These are phyloP conservation scores for Prionace glauca DNA, from an alignment of 2,797 vertebrate species.

Conservation along the genomic window DNA sequence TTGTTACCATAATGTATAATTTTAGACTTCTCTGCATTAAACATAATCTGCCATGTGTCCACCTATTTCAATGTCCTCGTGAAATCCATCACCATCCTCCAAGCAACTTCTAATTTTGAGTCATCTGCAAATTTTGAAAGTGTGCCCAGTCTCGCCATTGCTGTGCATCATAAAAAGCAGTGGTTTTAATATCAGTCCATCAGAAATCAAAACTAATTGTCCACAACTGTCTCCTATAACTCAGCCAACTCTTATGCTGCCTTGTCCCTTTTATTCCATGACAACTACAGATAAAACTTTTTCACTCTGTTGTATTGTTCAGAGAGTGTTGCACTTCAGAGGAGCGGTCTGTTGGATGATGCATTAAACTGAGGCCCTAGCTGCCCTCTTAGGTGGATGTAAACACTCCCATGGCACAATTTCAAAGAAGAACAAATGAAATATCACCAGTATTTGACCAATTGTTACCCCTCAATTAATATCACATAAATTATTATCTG, in stretches of 20 bases:
- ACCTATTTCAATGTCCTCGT: background rate
- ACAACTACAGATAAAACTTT: background rate
- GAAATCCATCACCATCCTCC: background rate
- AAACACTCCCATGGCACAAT: background rate
- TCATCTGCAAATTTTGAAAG: background rate
- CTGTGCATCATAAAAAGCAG: background rate
- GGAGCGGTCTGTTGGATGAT: background rate
- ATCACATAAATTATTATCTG: background rate
- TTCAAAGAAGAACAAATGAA: background rate
- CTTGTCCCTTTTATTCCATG: background rate
- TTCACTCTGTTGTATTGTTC: background rate
- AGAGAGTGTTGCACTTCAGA: background rate
- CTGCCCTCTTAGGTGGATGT: background rate
- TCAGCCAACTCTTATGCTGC: background rate
- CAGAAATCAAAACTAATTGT: background rate
- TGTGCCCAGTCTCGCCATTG: background rate
- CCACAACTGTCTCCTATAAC: background rate
- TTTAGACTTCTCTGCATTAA: background rate
- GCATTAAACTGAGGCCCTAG: background rate
- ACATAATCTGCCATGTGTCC: background rate
- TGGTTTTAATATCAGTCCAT: background rate
- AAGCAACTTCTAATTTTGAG: background rate
- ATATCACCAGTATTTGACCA: background rate
- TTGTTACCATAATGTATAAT: background rate
- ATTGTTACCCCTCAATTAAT: background rate